Conservation (phyloP, 1,140 invertebrate species). For the Chironomus tepperi region DNA sequence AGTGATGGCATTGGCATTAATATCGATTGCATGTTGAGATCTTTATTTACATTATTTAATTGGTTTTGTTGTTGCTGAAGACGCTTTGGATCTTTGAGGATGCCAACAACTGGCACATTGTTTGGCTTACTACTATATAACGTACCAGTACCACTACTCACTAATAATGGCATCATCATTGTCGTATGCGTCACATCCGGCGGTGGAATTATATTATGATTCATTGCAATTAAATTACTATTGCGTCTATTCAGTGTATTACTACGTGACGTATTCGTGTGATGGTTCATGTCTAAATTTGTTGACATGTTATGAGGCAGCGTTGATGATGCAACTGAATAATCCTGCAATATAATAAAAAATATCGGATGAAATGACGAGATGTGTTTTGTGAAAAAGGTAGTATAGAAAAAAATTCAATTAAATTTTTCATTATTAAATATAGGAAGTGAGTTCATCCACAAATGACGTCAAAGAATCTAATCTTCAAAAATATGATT, state of each 20-base stretch:
- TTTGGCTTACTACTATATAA: constrained; percentile 29
- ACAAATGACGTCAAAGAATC: neutral
- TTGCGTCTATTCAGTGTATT: constrained; percentile 10
- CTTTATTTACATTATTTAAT: constrained; percentile 21
- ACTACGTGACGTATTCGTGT: constrained; percentile 10
- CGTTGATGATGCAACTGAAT: constrained; percentile 4
- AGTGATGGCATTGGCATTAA: constrained; percentile 10
- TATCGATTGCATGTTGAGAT: constrained; percentile 16
- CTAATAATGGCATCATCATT: constrained; percentile 27
- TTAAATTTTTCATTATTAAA: no score
- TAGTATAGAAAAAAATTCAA: no score
- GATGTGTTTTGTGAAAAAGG: no score
- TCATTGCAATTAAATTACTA: constrained; percentile 27
- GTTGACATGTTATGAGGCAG: constrained; percentile 15
- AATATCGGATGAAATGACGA: no score
- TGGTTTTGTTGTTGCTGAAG: constrained; percentile 45
- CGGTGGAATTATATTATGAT: constrained; percentile 36
- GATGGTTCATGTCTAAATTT: constrained; percentile 10
- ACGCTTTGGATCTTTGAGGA: constrained; percentile 49
- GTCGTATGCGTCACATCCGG: constrained; percentile 38
- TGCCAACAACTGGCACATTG: constrained; percentile 45
- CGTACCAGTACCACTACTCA: constrained; percentile 34
- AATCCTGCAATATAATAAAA: neutral
- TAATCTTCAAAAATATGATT: no score
- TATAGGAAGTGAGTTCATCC: neutral